phyloP scores from a whole-genome alignment of 2,888 invertebrate species.

The Lycophotia porphyrea region DNA sequence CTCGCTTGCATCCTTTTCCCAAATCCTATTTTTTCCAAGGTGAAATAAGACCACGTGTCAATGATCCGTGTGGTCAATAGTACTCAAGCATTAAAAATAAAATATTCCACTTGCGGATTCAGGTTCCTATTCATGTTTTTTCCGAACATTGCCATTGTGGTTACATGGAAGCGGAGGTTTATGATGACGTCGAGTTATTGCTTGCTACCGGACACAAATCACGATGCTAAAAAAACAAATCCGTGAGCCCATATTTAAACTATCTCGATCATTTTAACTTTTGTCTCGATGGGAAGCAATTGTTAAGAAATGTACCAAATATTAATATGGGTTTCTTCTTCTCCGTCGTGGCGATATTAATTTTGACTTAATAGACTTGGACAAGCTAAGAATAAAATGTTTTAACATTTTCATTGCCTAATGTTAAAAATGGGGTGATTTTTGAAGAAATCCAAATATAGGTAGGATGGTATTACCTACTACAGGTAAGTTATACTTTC shows the following conservation, averaged over 20 bases:
- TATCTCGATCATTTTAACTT: constrained; percentile 4
- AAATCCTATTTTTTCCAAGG: constrained; percentile 32
- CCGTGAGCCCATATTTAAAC: constrained; percentile 2
- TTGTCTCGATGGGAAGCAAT: not conserved
- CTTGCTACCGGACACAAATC: constrained; percentile 35
- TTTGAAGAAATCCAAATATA: not conserved
- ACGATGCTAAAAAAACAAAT: constrained; percentile 18
- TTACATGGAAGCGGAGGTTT: constrained; percentile 19
- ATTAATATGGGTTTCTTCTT: not conserved
- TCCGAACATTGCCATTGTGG: constrained; percentile 41
- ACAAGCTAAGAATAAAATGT: not conserved
- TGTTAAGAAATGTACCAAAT: not conserved
- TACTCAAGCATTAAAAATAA: constrained; percentile 21
- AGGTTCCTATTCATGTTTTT: constrained; percentile 37
- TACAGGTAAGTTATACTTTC: no score
- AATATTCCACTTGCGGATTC: constrained; percentile 20
- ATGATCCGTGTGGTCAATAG: constrained; percentile 46
- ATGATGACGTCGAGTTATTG: constrained; percentile 16
- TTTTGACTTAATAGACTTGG: not conserved
- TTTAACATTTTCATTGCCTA: not conserved
- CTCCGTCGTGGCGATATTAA: not conserved
- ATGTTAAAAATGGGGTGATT: not conserved
- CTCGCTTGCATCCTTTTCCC: constrained; percentile 8
- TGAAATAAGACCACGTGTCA: constrained; percentile 38
- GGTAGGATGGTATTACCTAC: not conserved